Conservation (phyloP, 2,113 vertebrate species). For the Trochalopteron elliotii region DNA sequence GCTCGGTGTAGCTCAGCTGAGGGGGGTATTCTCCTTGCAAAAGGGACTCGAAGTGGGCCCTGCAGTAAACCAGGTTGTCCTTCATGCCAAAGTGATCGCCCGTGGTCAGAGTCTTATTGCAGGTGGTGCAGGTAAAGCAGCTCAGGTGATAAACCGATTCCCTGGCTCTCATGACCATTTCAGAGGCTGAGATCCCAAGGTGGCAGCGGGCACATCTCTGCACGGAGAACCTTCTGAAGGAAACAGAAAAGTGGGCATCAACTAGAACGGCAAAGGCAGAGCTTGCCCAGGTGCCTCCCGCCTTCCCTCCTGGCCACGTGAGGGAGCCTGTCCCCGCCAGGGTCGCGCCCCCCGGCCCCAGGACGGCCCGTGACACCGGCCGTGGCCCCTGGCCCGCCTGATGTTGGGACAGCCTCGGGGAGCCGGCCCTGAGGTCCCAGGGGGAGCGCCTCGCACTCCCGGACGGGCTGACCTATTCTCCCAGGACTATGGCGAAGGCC, state of each 20-base stretch:
- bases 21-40: slow-evolving; percentile 92
- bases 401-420: not conserved
- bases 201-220: slow-evolving; percentile 99
- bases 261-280: not conserved
- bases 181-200: slow-evolving; percentile 98
- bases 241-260: slow-evolving; percentile 56
- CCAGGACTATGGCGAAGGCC: not conserved
- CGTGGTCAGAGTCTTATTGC: slow-evolving; percentile 97
- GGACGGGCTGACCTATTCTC: not conserved
- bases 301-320: not conserved
- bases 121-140: slow-evolving; percentile 98
- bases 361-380: not conserved
- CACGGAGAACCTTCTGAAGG: slow-evolving; percentile 99
- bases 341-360: not conserved
- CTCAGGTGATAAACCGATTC: slow-evolving; percentile 99
- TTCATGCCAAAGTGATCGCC: slow-evolving; percentile 99
- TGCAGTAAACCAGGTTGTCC: slow-evolving; percentile 97
- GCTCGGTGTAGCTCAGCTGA: slow-evolving; percentile 94
- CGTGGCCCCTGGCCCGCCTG: not conserved
- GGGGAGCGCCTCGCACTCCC: too few relatives aligned
- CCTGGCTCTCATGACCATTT: slow-evolving; percentile 98
- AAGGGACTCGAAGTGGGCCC: slow-evolving; percentile 94
- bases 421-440: not conserved
- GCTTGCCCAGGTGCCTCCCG: not conserved
- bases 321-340: not conserved